Evolutionary conservation across 2,113 vertebrate species (phyloP), one percentile per base, ranked within the genome.

Genomic region (Aptenodytes forsteri): DNA sequence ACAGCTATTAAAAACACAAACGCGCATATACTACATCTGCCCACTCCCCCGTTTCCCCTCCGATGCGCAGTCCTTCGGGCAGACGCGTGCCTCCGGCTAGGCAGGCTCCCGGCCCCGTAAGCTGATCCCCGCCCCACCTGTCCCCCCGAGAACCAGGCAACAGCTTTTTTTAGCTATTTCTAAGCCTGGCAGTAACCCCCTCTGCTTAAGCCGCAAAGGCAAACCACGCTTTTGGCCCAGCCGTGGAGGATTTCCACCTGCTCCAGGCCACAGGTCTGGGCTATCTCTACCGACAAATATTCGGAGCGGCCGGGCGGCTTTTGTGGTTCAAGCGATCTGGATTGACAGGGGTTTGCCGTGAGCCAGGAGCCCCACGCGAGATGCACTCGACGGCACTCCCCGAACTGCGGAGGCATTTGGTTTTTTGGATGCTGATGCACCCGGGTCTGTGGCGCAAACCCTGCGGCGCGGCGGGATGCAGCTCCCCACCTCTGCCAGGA

Each of bases 141-240:
- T 97, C 97, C 76, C 54, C 66, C 79, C 5, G 32, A 86, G 75
- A 81, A 90, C 84, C 89, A 78, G 70, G 23, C 72, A 75, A 50
- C 27, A 9, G 93, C 97, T 97, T 97, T 98, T 98, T 98, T 97
- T 98, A 98, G 97, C 94, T 50, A 56, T 73, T 88, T 75, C 92
- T 72, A 95, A 95, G 83, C 71, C 50, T 13, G 25, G 70, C 50
- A 14, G 80, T 36, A 83, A 72, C 66, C 69, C 81, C 40, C 44
- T 32, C 83, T 13, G 30, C 79, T 64, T 34, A 20, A 66, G 36
- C 73, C 7, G 0, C 77, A 9, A 40, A 86, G 58, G 30, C 78
- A 72, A 83, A 65, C 9, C 83, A 22, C 0, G 19, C 58, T 87
- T 83, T 89, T 62, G 34, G 70, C 73, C 71, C 77, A 42, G 69